phyloP scores from a whole-genome alignment of 2,113 vertebrate species.

The Lontra canadensis region DNA sequence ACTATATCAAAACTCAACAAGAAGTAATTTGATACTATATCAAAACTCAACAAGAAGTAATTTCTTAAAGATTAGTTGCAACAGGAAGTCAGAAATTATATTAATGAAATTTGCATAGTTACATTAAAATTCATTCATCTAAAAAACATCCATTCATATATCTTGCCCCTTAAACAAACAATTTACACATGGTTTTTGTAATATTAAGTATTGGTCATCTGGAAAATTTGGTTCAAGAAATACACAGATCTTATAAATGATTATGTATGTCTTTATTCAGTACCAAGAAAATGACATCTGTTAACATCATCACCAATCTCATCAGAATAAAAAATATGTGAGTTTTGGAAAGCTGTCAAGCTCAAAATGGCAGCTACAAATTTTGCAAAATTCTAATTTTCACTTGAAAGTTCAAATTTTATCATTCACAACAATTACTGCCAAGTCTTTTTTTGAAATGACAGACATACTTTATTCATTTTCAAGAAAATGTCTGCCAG shows the following conservation, averaged over 20 bases:
- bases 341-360: slow-evolving; percentile 4
- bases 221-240: not conserved
- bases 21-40: not conserved
- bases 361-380: not conserved
- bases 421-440: not conserved
- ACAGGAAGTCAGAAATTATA: not conserved
- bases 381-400: slow-evolving; percentile 46
- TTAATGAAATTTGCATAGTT: not conserved
- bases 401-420: slow-evolving; percentile 28
- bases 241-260: not conserved
- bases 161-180: not conserved
- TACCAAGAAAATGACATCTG: not conserved
- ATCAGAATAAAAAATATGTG: not conserved
- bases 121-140: not conserved
- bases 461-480: slow-evolving; percentile 39
- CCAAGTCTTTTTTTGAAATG: slow-evolving; percentile 16
- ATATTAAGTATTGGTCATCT: not conserved
- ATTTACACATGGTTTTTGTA: not conserved
- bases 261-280: not conserved
- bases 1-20: no score
- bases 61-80: not conserved
- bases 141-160: not conserved
- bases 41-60: not conserved
- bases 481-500: slow-evolving; percentile 23
- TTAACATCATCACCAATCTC: not conserved